A percentile compares a stretch with the other conserved stretches of the same genome.
phyloP scores from a whole-genome alignment of 1,140 invertebrate genomes.

The Cepaea nemoralis region DNA sequence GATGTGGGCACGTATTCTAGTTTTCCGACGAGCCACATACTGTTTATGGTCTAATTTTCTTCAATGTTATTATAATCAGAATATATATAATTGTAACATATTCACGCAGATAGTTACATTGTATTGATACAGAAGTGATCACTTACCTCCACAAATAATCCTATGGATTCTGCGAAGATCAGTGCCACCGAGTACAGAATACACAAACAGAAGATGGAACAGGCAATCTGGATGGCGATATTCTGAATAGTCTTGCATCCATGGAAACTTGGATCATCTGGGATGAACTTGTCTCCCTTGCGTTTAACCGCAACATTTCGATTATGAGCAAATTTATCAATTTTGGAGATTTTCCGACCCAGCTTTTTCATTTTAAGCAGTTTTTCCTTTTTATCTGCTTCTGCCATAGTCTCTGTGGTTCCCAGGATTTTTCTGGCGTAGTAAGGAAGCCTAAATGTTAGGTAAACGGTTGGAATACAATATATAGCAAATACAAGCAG shows the following conservation, averaged over 20 bases:
- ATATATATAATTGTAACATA: too few relatives aligned
- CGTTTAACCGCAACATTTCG: constrained; percentile 22
- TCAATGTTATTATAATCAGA: too few relatives aligned
- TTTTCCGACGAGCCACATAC: too few relatives aligned
- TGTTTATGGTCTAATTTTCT: too few relatives aligned
- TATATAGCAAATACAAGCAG: constrained; percentile 59
- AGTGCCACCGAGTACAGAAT: constrained; percentile 62
- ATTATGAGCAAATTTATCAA: constrained; percentile 59
- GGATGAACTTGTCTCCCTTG: constrained; percentile 46
- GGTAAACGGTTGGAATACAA: constrained; percentile 66
- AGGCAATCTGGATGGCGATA: constrained; percentile 51
- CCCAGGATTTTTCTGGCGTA: constrained; percentile 59
- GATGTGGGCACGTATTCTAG: too few relatives aligned
- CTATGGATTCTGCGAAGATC: constrained; percentile 63
- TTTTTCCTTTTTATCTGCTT: constrained; percentile 43
- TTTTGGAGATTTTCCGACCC: constrained; percentile 47
- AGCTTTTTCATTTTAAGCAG: constrained; percentile 50
- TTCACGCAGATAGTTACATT: too few relatives aligned
- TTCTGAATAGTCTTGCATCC: constrained; percentile 48
- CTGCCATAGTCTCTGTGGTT: constrained; percentile 23
- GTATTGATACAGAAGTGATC: too few relatives aligned
- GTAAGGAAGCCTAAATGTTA: constrained; percentile 64
- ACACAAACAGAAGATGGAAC: constrained; percentile 59
- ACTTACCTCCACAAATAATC: constrained; percentile 61
- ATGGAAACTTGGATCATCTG: constrained; percentile 46